phyloP scores from a whole-genome alignment of 1,140 invertebrate genomes.

The Arctopsyche grandis region DNA sequence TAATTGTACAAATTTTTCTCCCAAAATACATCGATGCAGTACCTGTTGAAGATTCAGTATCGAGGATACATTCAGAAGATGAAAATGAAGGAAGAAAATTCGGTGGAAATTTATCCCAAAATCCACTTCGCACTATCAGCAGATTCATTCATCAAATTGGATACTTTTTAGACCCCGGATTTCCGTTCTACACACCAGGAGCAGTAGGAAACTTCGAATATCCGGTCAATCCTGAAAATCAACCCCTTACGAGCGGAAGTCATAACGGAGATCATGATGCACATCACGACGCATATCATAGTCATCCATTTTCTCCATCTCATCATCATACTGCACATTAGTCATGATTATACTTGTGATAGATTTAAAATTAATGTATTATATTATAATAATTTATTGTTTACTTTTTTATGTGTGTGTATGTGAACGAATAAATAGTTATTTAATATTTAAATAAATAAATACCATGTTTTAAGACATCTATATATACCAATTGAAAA shows the following conservation, averaged over 20 bases:
- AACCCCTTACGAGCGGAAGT: conserved; percentile 14
- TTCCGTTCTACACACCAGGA: not conserved
- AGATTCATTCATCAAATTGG: conserved; percentile 42
- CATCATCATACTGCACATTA: too few species aligned
- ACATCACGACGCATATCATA: too few species aligned
- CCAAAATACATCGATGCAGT: not conserved
- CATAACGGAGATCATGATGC: conserved; percentile 3
- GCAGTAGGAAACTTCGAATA: conserved; percentile 13
- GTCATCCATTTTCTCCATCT: too few species aligned
- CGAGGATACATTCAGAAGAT: not conserved
- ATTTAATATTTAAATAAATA: too few species aligned
- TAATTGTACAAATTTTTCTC: conserved; percentile 29
- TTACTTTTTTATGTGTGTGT: too few species aligned
- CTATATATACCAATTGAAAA: too few species aligned
- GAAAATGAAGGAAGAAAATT: conserved; percentile 39
- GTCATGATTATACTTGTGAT: too few species aligned
- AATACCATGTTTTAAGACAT: too few species aligned
- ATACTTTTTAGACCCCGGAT: conserved; percentile 42
- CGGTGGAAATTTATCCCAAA: conserved; percentile 11
- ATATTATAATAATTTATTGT: too few species aligned
- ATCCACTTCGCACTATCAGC: conserved; percentile 36
- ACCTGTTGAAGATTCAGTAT: not conserved
- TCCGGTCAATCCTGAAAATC: conserved; percentile 1
- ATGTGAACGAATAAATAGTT: too few species aligned
- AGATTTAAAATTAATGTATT: too few species aligned